These are phyloP conservation scores for Andrena hattorfiana DNA, from an alignment of 2,888 invertebrate genomes.

Conservation along the genomic window DNA sequence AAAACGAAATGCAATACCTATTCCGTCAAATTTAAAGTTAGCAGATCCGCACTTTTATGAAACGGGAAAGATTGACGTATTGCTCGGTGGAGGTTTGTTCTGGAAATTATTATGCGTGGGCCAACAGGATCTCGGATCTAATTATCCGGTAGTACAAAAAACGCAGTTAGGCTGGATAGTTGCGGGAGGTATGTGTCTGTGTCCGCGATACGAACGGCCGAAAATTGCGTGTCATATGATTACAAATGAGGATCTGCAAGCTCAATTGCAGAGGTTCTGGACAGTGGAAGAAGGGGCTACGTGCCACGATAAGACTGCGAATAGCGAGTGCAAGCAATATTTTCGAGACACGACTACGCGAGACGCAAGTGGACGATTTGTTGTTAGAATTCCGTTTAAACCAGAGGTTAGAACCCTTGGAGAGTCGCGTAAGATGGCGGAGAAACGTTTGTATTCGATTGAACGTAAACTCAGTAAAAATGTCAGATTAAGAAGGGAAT, in stretches of 20 bases:
- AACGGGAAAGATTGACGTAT: background rate
- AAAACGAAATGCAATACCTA: background rate
- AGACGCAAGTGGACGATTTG: background rate
- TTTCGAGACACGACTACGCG: background rate
- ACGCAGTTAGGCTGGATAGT: background rate
- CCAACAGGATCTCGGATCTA: background rate
- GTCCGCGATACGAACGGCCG: background rate
- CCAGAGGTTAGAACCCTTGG: background rate
- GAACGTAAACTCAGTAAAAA: background rate
- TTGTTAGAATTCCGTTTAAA: background rate
- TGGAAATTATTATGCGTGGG: background rate
- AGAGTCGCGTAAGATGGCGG: background rate
- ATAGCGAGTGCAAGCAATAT: background rate
- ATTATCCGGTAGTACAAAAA: background rate
- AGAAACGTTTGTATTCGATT: background rate
- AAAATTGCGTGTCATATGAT: background rate
- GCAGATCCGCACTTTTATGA: conserved; percentile 2
- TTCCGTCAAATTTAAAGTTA: background rate
- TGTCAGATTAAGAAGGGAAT: background rate
- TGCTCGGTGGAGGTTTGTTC: background rate
- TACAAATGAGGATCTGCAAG: background rate
- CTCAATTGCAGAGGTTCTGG: background rate
- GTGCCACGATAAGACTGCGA: background rate
- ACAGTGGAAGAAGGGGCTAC: background rate
- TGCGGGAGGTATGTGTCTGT: background rate